Evolutionary conservation across 2,113 vertebrate genomes (phyloP).

Genomic region (Cettia cetti): DNA sequence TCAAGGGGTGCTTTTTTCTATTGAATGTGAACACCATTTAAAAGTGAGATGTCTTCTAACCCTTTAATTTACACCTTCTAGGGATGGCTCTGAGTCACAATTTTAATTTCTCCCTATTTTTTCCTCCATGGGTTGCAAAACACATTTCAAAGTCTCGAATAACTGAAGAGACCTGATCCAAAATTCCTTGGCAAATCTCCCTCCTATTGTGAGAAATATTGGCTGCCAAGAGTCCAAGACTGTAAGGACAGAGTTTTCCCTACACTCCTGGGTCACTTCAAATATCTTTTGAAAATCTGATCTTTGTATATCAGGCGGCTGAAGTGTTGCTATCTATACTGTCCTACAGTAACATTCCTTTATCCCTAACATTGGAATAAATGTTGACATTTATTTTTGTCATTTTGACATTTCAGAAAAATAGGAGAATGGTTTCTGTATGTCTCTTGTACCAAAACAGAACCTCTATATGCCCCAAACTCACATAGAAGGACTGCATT

Average conservation of each 20-base stretch:
- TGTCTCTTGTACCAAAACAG: background rate
- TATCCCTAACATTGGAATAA: background rate
- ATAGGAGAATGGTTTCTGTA: accelerated
- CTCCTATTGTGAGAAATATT: conserved; percentile 15
- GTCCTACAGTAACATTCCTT: background rate
- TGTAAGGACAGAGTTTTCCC: background rate
- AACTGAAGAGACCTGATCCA: conserved; percentile 1
- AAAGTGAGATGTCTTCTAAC: conserved; percentile 53
- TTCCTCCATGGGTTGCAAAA: background rate
- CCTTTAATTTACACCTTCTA: conserved; percentile 62
- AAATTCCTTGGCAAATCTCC: conserved; percentile 27
- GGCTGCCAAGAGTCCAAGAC: background rate
- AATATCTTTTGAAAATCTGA: background rate
- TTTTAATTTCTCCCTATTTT: conserved; percentile 24
- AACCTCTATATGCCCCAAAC: background rate
- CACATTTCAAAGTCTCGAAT: conserved; percentile 10
- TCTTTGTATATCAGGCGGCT: background rate
- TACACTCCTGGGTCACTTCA: background rate
- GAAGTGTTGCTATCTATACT: background rate
- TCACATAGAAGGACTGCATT: background rate
- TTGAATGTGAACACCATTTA: conserved; percentile 49
- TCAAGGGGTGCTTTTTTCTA: conserved; percentile 23
- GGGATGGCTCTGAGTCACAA: conserved; percentile 4
- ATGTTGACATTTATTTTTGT: background rate
- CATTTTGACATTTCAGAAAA: background rate